Conservation (phyloP, 53 echinoderm and acorn worm genomes). For the Zoroaster sp. region DNA sequence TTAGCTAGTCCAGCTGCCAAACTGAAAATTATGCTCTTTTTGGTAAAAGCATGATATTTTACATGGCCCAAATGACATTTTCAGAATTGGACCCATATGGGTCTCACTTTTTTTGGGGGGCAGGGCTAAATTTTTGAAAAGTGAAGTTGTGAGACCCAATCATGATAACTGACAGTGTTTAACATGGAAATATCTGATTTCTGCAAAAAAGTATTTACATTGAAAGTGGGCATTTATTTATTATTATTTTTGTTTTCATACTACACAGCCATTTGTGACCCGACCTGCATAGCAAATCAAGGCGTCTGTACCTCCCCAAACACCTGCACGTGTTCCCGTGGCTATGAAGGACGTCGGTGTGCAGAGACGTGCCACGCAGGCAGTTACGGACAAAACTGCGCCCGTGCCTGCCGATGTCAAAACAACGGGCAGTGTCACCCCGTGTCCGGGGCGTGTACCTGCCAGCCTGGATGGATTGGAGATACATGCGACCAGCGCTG, state of each 20-base stretch:
- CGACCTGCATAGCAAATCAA: conserved; percentile 54
- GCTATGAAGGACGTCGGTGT: conserved; percentile 67
- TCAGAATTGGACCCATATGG: too few species aligned
- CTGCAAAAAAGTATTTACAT: too few species aligned
- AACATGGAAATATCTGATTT: too few species aligned
- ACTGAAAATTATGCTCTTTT: too few species aligned
- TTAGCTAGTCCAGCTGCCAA: too few species aligned
- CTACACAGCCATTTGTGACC: conserved; percentile 69
- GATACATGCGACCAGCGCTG: conserved; percentile 42
- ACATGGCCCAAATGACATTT: too few species aligned
- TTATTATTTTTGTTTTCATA: not conserved
- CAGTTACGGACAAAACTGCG: conserved; percentile 58
- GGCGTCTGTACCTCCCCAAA: conserved; percentile 62
- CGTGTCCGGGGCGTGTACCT: conserved; percentile 49
- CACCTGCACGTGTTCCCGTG: conserved; percentile 69
- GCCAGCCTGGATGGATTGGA: conserved; percentile 55
- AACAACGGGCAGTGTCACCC: conserved; percentile 52
- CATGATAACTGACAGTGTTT: too few species aligned
- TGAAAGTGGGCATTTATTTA: not conserved
- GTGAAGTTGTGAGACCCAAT: too few species aligned
- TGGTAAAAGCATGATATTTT: too few species aligned
- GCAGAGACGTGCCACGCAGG: conserved; percentile 28
- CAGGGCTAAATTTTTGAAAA: too few species aligned
- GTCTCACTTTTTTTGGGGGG: too few species aligned
- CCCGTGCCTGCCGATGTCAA: conserved; percentile 49